Base-by-base conservation (phyloP, 2,797 vertebrate species). In the Malacoraja senta region DNA sequence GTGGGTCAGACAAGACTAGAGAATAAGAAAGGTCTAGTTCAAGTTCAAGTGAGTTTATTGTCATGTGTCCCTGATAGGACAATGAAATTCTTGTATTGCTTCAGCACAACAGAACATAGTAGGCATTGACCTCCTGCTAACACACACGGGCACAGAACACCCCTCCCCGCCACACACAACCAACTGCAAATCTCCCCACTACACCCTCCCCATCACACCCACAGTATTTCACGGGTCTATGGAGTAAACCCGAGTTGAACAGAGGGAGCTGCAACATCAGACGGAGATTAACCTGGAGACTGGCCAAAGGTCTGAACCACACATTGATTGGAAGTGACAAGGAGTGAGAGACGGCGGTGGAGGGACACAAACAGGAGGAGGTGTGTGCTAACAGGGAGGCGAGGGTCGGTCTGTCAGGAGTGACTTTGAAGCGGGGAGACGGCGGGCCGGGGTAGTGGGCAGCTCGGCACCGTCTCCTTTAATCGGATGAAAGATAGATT, bases 401-500 rank as follows among this genome's bases (percentile, higher is more conserved):
- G 7, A 53, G 71, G 71, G 63, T 3, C 68, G 84, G 19, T 63
- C 44, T 38, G 65, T n/a, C 44, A 32, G n/a, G 53, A 93, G 92
- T 78, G 91, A 53, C 53, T 21, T 8, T 80, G 53, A 26, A 65
- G 19, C 71, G 24, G 71, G 19, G 71, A 74, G 19, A 24, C 19
- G 71, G 24, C 21, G 71, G 19, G 7, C 4, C 24, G 71, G 19
- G 71, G 71, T 3, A 0, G 32, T 68, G 95, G 94, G 95, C 94
- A 93, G 94, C 95, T 95, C 94, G 95, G 95, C 95, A 94, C 95
- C 95, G 93, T 95, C 94, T 95, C 95, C 95, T 95, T 94, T 96
- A 96, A 96, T 96, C 95, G 96, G 96, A 96, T 96, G 96, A 96
- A 94, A 94, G 96, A 96, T 96, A 96, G 61, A 97, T 96, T 95